These are phyloP conservation scores for Dicyrtomina minuta DNA, from an alignment of 2,888 invertebrate species.

Conservation along the genomic window DNA sequence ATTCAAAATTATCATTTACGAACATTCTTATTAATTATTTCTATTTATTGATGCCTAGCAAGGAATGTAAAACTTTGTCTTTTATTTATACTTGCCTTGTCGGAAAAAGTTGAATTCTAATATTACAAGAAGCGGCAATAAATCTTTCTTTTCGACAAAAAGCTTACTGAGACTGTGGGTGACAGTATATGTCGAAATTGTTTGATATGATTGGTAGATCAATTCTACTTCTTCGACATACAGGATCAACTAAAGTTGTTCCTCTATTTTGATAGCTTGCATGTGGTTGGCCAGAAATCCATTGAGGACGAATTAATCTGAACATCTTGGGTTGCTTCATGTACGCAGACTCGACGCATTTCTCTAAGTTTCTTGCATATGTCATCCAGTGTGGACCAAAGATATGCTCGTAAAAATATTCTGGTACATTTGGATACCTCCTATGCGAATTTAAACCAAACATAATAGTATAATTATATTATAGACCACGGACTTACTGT, in stretches of 20 bases:
- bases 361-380: conserved; percentile 38
- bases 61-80: no score
- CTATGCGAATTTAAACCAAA: no score
- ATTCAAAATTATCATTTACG: no score
- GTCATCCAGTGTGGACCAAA: conserved; percentile 40
- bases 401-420: conserved; percentile 35
- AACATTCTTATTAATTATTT: no score
- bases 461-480: no score
- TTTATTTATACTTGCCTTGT: no score
- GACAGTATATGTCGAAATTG: conserved; percentile 26
- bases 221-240: conserved; percentile 2
- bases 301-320: conserved; percentile 33
- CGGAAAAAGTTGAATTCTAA: no score
- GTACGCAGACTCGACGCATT: conserved; percentile 39
- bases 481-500: no score
- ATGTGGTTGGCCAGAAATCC: conserved; percentile 11
- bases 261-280: background rate
- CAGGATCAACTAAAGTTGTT: conserved; percentile 14
- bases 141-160: no score
- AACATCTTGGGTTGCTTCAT: conserved; percentile 33
- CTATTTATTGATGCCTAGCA: no score
- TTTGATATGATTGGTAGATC: conserved; percentile 15
- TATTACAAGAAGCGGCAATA: no score
- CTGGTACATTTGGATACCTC: conserved; percentile 27
- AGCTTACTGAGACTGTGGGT: no score